A percentile compares a stretch with the other conserved stretches of the same genome.
phyloP scores from a whole-genome alignment of 2,797 vertebrate species.

The Passerculus sandwichensis region DNA sequence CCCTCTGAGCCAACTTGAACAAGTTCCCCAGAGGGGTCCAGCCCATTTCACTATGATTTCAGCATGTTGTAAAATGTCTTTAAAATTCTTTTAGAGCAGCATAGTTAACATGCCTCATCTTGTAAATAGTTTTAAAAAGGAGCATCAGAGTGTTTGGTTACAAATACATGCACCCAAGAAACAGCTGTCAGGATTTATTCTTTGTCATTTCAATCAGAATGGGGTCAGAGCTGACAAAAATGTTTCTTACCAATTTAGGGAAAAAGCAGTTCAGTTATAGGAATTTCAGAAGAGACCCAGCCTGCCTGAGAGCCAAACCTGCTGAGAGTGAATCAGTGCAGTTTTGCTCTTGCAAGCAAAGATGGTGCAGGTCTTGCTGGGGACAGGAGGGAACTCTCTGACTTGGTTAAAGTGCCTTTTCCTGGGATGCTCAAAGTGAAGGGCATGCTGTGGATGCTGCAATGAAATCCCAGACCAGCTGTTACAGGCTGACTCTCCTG shows the following conservation, averaged over 20 bases:
- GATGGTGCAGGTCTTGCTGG: neutral
- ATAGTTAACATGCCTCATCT: rapidly evolving
- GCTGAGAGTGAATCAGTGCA: neutral
- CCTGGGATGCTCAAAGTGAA: neutral
- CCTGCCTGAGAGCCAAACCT: neutral
- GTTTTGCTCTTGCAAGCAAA: neutral
- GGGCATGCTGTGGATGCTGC: neutral
- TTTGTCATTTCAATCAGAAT: neutral
- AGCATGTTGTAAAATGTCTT: neutral
- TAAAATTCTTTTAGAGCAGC: neutral
- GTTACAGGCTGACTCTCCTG: neutral
- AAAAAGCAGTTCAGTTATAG: neutral
- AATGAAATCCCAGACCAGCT: neutral
- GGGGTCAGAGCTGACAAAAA: neutral
- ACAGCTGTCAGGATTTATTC: neutral
- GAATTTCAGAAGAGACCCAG: neutral
- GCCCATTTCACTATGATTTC: neutral
- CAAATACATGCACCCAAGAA: neutral
- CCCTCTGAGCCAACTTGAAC: neutral
- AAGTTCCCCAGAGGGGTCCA: neutral
- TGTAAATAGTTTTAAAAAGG: neutral
- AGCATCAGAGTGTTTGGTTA: neutral
- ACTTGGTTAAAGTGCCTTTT: neutral
- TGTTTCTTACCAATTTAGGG: neutral
- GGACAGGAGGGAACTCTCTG: neutral